A percentile compares a stretch with the other conserved stretches of the same genome.
phyloP scores from a whole-genome alignment of 2,113 vertebrate species.

The Empidonax alnorum region DNA sequence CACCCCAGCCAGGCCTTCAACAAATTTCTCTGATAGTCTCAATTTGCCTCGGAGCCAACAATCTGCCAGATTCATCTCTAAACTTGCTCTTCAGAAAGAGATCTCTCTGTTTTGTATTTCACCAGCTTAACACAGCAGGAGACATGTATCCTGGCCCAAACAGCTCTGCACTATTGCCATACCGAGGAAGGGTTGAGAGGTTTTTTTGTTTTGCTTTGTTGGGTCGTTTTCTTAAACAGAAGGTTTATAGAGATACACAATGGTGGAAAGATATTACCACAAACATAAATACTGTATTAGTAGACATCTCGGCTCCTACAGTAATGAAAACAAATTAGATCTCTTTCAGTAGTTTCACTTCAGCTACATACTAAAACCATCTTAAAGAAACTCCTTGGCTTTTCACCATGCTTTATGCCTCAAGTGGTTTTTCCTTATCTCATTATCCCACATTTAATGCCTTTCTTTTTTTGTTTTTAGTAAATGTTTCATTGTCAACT shows the following conservation, averaged over 20 bases:
- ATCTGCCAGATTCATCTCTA: constrained; percentile 40
- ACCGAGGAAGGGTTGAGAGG: not conserved
- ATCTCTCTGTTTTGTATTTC: constrained; percentile 1
- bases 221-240: constrained; percentile 1
- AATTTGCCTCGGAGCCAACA: constrained; percentile 31
- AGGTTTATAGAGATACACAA: constrained; percentile 37
- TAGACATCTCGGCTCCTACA: constrained; percentile 25
- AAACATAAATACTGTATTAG: constrained; percentile 44
- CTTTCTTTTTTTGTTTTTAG: not conserved
- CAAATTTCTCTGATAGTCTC: not conserved
- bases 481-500: not conserved
- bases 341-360: constrained; percentile 10
- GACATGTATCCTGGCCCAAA: not conserved
- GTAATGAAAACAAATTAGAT: constrained; percentile 41
- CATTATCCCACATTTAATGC: not conserved
- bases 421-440: constrained; percentile 15
- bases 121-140: constrained; percentile 18
- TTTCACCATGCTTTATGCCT: constrained; percentile 2
- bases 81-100: constrained; percentile 13
- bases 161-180: not conserved
- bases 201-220: constrained; percentile 26
- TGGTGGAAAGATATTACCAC: constrained; percentile 4
- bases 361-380: not conserved
- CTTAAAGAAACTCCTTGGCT: not conserved
- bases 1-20: not conserved